A percentile compares a stretch with the other conserved stretches of the same genome.
These are phyloP conservation scores for Homarus americanus DNA, from an alignment of 1,140 invertebrate species.

Conservation along the genomic window DNA sequence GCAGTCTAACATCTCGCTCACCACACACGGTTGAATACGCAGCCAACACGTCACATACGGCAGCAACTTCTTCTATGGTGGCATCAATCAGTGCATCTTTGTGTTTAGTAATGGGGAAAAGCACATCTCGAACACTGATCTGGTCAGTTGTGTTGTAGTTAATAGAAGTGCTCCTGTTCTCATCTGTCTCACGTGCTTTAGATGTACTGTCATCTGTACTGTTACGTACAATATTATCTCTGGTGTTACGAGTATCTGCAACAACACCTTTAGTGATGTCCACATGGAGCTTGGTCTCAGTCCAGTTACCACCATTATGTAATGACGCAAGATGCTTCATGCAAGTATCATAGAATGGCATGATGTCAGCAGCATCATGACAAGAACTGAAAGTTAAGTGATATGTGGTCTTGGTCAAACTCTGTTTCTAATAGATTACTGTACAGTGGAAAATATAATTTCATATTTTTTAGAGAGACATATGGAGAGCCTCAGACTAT, in stretches of 20 bases:
- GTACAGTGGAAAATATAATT: too few relatives aligned
- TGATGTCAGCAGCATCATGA: slow-evolving; percentile 30
- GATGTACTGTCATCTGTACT: too few relatives aligned
- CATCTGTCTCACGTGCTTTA: too few relatives aligned
- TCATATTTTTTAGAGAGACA: too few relatives aligned
- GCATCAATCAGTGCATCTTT: neutral
- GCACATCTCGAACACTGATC: neutral
- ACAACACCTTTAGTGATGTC: neutral
- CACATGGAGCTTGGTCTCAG: neutral
- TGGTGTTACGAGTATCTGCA: neutral
- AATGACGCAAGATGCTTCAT: neutral
- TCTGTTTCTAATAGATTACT: too few relatives aligned
- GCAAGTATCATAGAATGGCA: slow-evolving; percentile 41
- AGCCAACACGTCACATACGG: slow-evolving; percentile 31
- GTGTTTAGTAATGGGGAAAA: neutral
- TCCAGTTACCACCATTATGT: neutral
- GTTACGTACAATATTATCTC: too few relatives aligned
- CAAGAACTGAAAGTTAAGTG: slow-evolving; percentile 22
- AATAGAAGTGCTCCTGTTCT: too few relatives aligned
- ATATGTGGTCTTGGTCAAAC: too few relatives aligned
- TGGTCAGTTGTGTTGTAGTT: neutral
- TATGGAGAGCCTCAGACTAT: too few relatives aligned
- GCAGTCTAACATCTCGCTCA: neutral
- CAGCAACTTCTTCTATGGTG: neutral
- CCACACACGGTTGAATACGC: slow-evolving; percentile 16